Evolutionary conservation across 2,797 vertebrate genomes (phyloP), one percentile per base, ranked within the genome.

Genomic region (Ammospiza maritima): DNA sequence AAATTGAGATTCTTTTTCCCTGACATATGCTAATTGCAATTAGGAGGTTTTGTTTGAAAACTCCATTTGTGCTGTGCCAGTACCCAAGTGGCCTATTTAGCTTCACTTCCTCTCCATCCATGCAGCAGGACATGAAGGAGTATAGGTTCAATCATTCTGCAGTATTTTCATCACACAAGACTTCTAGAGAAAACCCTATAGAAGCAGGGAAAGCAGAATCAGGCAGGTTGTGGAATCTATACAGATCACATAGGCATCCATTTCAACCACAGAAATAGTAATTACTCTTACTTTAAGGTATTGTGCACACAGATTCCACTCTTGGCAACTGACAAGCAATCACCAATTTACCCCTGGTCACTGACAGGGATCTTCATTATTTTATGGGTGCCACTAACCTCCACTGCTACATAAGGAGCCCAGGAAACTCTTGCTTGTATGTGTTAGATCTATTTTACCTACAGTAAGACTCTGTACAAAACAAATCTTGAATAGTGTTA

Each of bases 231-330:
- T 72, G 23, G n/a, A 88, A 88, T 65, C 70, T 65, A 78, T 42
- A 53, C 0, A 44, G 50, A 72, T 36, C 75, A 57, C 0, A 0
- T 0, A 83, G 65, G 36, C 47, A 78, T 29, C 32, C 1, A 3
- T 51, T 73, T 32, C 12, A 70, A 51, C 10, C 50, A 66, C 27
- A 71, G 67, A 78, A 84, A 90, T 5, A 2, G 23, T 23, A 60
- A 26, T 34, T 82, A 60, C 22, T 92, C 44, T 83, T 70, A 34
- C 58, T 64, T 76, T 34, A 83, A 74, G 42, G 18, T n/a, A 47
- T 17, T 53, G 32, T 38, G 51, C 34, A 47, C 36, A 42, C 1
- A 4, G 25, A 93, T 48, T 73, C 44, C 26, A 38, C 22, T 82
- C 67, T 1, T n/a, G 15, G 23, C 32, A 86, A 73, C 69, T 60